A percentile compares a stretch with the other conserved stretches of the same genome.
phyloP scores from a whole-genome alignment of 2,888 invertebrate species.

The Drosophila putrida region DNA sequence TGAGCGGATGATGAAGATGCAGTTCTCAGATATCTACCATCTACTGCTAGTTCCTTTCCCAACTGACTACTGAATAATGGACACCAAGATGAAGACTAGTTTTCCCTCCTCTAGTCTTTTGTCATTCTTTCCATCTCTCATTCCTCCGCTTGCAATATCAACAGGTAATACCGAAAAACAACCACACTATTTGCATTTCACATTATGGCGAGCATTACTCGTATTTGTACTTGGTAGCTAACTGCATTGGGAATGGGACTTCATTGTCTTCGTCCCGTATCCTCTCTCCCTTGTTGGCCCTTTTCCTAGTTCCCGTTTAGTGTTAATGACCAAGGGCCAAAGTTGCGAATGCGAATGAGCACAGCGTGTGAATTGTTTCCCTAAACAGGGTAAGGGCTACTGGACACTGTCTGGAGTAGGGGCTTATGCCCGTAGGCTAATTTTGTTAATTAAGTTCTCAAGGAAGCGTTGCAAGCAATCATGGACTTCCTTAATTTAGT shows the following conservation, averaged over 20 bases:
- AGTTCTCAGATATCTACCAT: constrained; percentile 17
- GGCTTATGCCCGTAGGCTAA: constrained; percentile 29
- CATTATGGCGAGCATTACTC: constrained; percentile 56
- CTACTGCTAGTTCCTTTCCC: constrained; percentile 1
- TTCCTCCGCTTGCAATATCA: constrained; percentile 31
- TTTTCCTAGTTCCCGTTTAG: constrained; percentile 9
- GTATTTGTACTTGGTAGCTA: constrained; percentile 22
- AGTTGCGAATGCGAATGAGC: constrained; percentile 30
- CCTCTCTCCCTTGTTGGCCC: background rate
- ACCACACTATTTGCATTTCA: constrained; percentile 70
- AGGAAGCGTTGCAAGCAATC: constrained; percentile 31
- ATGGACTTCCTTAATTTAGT: constrained; percentile 50
- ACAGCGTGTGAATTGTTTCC: constrained; percentile 66
- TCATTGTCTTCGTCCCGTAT: background rate
- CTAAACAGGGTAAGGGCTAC: constrained; percentile 9
- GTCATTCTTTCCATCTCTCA: background rate
- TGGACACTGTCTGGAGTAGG: constrained; percentile 4
- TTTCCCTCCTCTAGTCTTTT: constrained; percentile 7
- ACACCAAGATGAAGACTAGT: background rate
- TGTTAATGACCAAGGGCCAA: constrained; percentile 48
- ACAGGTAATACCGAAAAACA: constrained; percentile 69
- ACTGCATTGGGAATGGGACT: constrained; percentile 3
- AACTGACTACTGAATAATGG: constrained; percentile 17
- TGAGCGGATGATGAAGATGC: constrained; percentile 34
- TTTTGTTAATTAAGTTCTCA: constrained; percentile 53